phyloP scores from a whole-genome alignment of 2,888 invertebrate genomes.

The Prosapia bicincta region DNA sequence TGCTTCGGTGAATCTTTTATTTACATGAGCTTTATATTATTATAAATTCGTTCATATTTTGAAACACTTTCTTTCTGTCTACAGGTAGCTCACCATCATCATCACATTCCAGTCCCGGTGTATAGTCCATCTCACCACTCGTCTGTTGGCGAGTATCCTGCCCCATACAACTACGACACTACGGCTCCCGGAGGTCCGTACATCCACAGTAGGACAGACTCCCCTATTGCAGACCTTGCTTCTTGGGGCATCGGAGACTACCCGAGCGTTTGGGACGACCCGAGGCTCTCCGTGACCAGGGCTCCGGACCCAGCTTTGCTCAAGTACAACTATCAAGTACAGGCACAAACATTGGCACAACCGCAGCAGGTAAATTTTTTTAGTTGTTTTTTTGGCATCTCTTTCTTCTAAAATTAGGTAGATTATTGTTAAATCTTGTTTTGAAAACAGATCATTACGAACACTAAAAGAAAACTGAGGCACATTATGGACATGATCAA shows the following conservation, averaged over 20 bases:
- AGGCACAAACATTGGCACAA: neutral
- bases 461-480: no score
- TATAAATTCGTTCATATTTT: no score
- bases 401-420: no score
- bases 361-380: slow-evolving; percentile 17
- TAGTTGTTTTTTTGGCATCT: no score
- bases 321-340: slow-evolving; percentile 14
- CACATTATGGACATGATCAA: no score
- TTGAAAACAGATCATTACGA: no score
- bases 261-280: slow-evolving; percentile 27
- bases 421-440: no score
- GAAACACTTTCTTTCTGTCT: no score
- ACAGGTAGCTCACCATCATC: slow-evolving; percentile 73
- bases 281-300: slow-evolving; percentile 6
- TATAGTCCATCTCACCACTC: slow-evolving; percentile 18
- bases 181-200: slow-evolving; percentile 36
- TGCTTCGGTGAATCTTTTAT: no score
- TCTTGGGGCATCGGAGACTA: slow-evolving; percentile 41
- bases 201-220: slow-evolving; percentile 33
- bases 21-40: no score
- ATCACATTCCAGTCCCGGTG: slow-evolving; percentile 52
- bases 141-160: slow-evolving; percentile 27
- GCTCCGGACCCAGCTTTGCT: slow-evolving; percentile 1
- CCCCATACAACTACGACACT: slow-evolving; percentile 33
- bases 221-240: slow-evolving; percentile 36